Conservation (phyloP, 2,888 invertebrate species). For the Tethea ocularis region DNA sequence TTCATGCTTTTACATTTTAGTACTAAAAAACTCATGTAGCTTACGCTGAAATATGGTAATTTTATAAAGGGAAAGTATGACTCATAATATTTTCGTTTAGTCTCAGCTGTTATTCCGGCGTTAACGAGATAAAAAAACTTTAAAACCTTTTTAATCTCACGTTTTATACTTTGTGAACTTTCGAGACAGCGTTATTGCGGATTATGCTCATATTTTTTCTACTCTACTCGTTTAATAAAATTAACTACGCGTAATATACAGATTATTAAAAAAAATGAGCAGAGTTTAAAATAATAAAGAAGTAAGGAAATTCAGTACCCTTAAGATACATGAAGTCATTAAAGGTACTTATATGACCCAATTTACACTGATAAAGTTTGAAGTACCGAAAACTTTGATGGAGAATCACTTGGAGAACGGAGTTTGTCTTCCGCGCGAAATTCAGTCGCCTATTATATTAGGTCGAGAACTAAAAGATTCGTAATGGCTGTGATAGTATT, state of each 20-base stretch:
- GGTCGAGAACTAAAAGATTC: no score
- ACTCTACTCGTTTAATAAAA: slow-evolving; percentile 9
- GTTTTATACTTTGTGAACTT: slow-evolving; percentile 17
- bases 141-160: slow-evolving; percentile 30
- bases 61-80: slow-evolving; percentile 15
- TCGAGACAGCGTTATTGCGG: slow-evolving; percentile 8
- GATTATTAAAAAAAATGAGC: slow-evolving; percentile 3
- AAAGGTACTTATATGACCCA: no score
- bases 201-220: slow-evolving; percentile 14
- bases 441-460: no score
- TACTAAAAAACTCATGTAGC: not conserved
- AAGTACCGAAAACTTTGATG: no score
- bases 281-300: not conserved
- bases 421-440: no score
- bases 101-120: slow-evolving; percentile 29
- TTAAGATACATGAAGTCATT: no score
- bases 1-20: not conserved
- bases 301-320: no score
- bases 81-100: slow-evolving; percentile 21
- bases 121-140: slow-evolving; percentile 32
- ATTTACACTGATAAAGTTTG: not conserved
- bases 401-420: no score
- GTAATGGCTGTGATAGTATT: no score
- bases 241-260: not conserved
- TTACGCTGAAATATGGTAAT: not conserved